phyloP scores from a whole-genome alignment of 2,113 vertebrate genomes.

The Lonchura striata region DNA sequence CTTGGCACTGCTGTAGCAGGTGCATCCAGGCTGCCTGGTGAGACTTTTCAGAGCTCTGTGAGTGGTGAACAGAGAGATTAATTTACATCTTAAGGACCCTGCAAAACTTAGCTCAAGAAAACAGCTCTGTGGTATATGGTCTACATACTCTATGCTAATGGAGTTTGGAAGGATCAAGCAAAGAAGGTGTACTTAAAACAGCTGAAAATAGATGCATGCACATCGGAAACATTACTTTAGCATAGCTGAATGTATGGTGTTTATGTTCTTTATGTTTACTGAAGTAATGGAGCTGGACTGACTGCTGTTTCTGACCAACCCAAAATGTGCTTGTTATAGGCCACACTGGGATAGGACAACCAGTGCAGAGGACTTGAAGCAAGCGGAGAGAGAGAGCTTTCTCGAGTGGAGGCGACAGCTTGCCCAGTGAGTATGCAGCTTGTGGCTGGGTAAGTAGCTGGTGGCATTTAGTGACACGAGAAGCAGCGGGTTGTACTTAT shows the following conservation, averaged over 20 bases:
- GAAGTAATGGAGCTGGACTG: background rate
- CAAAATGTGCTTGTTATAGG: conserved; percentile 58
- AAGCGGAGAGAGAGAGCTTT: conserved; percentile 89
- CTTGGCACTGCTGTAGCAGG: background rate
- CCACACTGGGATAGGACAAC: conserved; percentile 88
- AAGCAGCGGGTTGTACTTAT: background rate
- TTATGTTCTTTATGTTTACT: background rate
- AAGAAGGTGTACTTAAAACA: background rate
- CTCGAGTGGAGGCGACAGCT: conserved; percentile 91
- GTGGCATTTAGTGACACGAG: background rate
- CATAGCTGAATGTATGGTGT: background rate
- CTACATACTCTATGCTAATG: rapidly evolving
- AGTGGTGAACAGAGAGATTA: rapidly evolving
- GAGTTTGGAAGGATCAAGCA: background rate
- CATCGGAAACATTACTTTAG: rapidly evolving
- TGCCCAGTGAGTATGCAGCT: conserved; percentile 76
- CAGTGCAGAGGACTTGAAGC: conserved; percentile 84
- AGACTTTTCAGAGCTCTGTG: background rate
- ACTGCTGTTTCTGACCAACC: background rate
- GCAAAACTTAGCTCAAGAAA: background rate
- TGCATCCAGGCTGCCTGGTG: background rate
- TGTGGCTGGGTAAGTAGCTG: background rate
- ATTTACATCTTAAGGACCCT: rapidly evolving
- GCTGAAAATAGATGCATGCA: rapidly evolving
- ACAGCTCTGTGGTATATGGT: background rate